A percentile compares a stretch with the other conserved stretches of the same genome.
Evolutionary conservation across 2,797 vertebrate species (phyloP).

Genomic region (Botia almorhae): DNA sequence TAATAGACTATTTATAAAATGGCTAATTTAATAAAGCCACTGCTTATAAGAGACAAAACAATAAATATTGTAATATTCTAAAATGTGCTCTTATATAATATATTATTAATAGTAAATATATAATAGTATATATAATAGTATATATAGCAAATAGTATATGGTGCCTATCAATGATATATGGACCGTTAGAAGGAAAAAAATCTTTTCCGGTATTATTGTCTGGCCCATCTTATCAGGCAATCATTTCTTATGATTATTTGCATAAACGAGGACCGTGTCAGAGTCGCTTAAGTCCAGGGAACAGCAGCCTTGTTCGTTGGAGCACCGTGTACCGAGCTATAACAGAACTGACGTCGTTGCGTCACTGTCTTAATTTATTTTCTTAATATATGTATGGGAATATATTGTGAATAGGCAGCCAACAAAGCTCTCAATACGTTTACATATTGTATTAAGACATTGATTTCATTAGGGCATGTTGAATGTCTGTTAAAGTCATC

Average conservation of each 20-base stretch:
- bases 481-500: no score
- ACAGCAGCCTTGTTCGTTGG: not conserved
- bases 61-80: not conserved
- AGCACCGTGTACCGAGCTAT: not conserved
- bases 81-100: not conserved
- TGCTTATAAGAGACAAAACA: no score
- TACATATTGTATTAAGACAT: no score
- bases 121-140: no score
- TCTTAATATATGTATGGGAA: no score
- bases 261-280: not conserved
- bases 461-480: no score
- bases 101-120: not conserved
- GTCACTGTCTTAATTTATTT: no score
- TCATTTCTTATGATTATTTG: not conserved
- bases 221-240: not conserved
- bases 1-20: no score
- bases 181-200: not conserved
- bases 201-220: not conserved
- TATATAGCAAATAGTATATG: not conserved
- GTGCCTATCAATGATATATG: not conserved
- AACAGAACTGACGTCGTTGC: not conserved
- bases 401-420: no score
- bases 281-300: not conserved
- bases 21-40: not conserved
- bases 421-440: no score